Evolutionary conservation across 2,888 invertebrate genomes (phyloP), one percentile per base, ranked within the genome.

Genomic region (Gastracanthus pulcherrimus): DNA sequence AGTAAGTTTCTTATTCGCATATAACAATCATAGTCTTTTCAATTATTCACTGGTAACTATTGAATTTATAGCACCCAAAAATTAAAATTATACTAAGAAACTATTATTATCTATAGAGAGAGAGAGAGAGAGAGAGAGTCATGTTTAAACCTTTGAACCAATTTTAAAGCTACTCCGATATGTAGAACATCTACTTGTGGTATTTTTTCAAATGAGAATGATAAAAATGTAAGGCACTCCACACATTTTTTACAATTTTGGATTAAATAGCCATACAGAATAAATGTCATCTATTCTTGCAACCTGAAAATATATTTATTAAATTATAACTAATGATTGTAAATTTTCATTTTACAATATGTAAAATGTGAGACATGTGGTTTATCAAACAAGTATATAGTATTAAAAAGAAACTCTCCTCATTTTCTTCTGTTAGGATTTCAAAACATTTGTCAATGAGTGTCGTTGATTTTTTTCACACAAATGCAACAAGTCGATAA

Each of bases 201-300:
- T 83, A 92, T 88, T 84, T 93, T 71, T 92, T 93, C 83, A 95
- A 91, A 84, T 93, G 91, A n/a, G 94, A 94, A 89, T 94, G 93
- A 88, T 95, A 96, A 89, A 94, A 92, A 82, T 95, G 92, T 75
- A 97, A 87, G 1, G 97, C 96, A 87, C 97, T 96, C 97, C 97
- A 90, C 96, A 96, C 72, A 98, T 96, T 91, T 97, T 97, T 91
- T 96, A 95, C 76, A 98, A 93, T 91, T 96, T 96, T 77, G 98
- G 98, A 91, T 98, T 94, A 86, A 94, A 95, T 86, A 98, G 92
- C 98, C 98, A 98, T 81, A 96, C 94, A 87, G 96, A 95, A 91
- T 95, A 96, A 74, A 98, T 93, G 84, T 94, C 94, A 89, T 97
- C 96, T 84, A 96, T 96, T 87, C 96, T 94, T 88, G 92, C 92